These are phyloP conservation scores for Corbicula japonica DNA, from an alignment of 2,888 invertebrate genomes.

Conservation along the genomic window DNA sequence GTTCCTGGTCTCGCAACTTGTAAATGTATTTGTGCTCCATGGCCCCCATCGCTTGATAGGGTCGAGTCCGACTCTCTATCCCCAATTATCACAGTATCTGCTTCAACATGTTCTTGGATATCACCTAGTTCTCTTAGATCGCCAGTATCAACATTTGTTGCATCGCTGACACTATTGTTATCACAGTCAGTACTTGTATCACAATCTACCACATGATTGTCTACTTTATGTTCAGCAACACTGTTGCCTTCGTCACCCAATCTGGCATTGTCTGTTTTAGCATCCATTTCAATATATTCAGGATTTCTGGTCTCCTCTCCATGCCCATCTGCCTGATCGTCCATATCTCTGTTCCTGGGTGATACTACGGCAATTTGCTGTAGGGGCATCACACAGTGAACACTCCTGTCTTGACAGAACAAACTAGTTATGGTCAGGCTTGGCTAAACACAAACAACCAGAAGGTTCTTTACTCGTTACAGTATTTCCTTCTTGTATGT, in stretches of 20 bases:
- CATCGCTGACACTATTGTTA: slow-evolving; percentile 4
- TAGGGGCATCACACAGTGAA: slow-evolving; percentile 36
- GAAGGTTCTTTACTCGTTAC: no score
- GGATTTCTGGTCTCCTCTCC: not conserved
- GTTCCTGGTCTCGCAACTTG: slow-evolving; percentile 9
- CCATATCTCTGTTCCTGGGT: slow-evolving; percentile 11
- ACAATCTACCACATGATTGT: not conserved
- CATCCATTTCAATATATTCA: not conserved
- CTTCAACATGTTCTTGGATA: slow-evolving; percentile 22
- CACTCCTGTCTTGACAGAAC: no score
- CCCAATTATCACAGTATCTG: slow-evolving; percentile 43
- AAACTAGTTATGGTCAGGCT: no score
- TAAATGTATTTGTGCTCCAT: slow-evolving; percentile 8
- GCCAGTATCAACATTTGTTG: not conserved
- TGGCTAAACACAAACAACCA: no score
- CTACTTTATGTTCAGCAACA: not conserved
- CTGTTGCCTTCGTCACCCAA: not conserved
- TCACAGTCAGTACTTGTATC: slow-evolving; percentile 16
- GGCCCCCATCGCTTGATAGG: slow-evolving; percentile 17
- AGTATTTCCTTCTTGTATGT: no score
- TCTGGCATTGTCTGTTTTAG: not conserved
- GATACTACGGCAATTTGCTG: slow-evolving; percentile 51
- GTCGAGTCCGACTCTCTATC: slow-evolving; percentile 35
- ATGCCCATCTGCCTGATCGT: slow-evolving; percentile 2
- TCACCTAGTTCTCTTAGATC: not conserved